phyloP scores from a whole-genome alignment of 2,113 vertebrate genomes.

The Chloebia gouldiae region DNA sequence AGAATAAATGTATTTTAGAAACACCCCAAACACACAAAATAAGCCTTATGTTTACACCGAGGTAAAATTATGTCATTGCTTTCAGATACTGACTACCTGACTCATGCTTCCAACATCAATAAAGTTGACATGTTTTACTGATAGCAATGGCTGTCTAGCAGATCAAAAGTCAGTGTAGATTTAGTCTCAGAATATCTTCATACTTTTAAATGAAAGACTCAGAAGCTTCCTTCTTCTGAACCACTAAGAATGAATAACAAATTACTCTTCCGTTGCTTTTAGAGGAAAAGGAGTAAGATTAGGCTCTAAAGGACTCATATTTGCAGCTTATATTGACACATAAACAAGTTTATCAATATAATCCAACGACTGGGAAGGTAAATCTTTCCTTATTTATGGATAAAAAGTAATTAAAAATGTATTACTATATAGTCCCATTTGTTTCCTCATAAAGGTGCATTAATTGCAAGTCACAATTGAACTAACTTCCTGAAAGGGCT shows the following conservation, averaged over 20 bases:
- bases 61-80: conserved; percentile 49
- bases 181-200: conserved; percentile 72
- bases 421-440: background rate
- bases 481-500: conserved; percentile 13
- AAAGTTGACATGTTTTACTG: conserved; percentile 55
- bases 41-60: conserved; percentile 5
- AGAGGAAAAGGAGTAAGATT: conserved; percentile 43
- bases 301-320: conserved; percentile 64
- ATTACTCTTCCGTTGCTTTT: conserved; percentile 30
- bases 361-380: conserved; percentile 67
- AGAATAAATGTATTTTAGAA: background rate
- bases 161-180: conserved; percentile 63
- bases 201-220: conserved; percentile 60
- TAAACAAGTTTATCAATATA: conserved; percentile 68
- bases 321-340: conserved; percentile 48
- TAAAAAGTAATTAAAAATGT: conserved; percentile 35
- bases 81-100: conserved; percentile 36
- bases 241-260: conserved; percentile 69
- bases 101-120: conserved; percentile 40
- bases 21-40: background rate
- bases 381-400: conserved; percentile 59
- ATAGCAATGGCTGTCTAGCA: conserved; percentile 10
- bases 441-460: background rate
- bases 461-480: conserved; percentile 26
- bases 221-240: conserved; percentile 64